Conservation (phyloP, 2,113 vertebrate species). For the Phaetusa simplex region DNA sequence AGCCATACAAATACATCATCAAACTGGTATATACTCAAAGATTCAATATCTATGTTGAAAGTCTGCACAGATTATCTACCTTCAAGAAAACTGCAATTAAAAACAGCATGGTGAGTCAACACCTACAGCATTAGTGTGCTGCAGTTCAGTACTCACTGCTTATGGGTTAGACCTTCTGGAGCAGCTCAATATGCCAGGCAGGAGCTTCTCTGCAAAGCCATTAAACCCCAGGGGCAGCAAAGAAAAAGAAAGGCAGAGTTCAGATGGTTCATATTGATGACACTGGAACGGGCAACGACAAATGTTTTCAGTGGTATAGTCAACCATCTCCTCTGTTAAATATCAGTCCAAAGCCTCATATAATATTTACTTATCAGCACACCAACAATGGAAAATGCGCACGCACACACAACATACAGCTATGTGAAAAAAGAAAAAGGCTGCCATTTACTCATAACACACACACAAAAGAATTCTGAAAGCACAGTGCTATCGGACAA, state of each 20-base stretch:
- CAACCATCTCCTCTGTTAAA: slow-evolving; percentile 1
- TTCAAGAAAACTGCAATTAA: slow-evolving; percentile 31
- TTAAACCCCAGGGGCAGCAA: slow-evolving; percentile 53
- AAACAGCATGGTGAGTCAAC: slow-evolving; percentile 42
- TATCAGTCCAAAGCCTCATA: slow-evolving; percentile 26
- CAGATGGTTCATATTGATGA: slow-evolving; percentile 37
- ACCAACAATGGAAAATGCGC: neutral
- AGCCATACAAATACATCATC: neutral
- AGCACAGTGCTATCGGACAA: neutral
- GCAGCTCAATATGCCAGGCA: slow-evolving; percentile 34
- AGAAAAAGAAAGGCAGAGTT: slow-evolving; percentile 64
- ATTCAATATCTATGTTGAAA: neutral
- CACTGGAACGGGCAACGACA: slow-evolving; percentile 17
- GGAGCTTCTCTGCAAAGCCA: slow-evolving; percentile 54
- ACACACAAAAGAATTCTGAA: neutral
- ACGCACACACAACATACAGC: neutral
- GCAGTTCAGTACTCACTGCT: slow-evolving; percentile 49
- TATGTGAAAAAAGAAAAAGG: neutral
- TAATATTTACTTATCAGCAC: slow-evolving; percentile 9
- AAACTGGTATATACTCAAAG: neutral
- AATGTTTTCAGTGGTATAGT: slow-evolving; percentile 26
- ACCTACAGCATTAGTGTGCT: slow-evolving; percentile 28
- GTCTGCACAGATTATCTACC: neutral
- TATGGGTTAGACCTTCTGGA: slow-evolving; percentile 42
- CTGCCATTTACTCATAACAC: neutral